Base-by-base conservation (phyloP, 2,888 invertebrate genomes). In the Rotaria magnacalcarata region DNA sequence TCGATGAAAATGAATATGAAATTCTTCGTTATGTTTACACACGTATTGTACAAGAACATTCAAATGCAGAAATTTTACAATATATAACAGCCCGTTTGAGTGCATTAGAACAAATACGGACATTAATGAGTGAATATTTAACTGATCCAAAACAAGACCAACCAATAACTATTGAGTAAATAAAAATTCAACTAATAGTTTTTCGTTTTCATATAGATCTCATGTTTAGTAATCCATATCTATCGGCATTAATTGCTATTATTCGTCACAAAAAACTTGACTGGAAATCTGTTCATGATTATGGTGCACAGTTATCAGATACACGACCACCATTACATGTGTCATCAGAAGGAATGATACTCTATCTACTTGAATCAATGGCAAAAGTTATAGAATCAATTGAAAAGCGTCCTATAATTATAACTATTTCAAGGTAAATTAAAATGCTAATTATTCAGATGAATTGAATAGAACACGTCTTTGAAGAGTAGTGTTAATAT, bases 1-100 rank as follows among this genome's bases (percentile, higher is more conserved):
- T 80, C 5, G 80, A 80, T 47, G 80, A 80, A 80, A 80, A 80
- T 47, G 80, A 80, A 80, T 80, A 80, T 47, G 80, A 80, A 47
- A 47, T 80, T n/a, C 47, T 80, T 24, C 80, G 80, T 47, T 43
- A 43, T n/a, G 80, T 80, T 80, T 80, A 80, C 11, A 80, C 80
- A n/a, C 80, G 80, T 11, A 80, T 80, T 47, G 80, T 47, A 47
- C 80, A 80, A 80, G 80, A 80, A n/a, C 47, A 47, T 24, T 5
- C 43, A 10, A 47, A 80, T 80, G 2, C 24, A 8, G 80, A 80
- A 80, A 80, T 80, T 24, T 11, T 47, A 80, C 80, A 14, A n/a
- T 80, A 80, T 80, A 80, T 47, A 14, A 24, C 43, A 80, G n/a
- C 80, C n/a, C 43, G 80, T 47, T 47, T 47, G 47, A 47, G 4